Percentiles rank a stretch among this genome's conserved stretches.
These are phyloP conservation scores for Hypanus sabinus DNA, from an alignment of 2,113 vertebrate genomes.

Conservation along the genomic window DNA sequence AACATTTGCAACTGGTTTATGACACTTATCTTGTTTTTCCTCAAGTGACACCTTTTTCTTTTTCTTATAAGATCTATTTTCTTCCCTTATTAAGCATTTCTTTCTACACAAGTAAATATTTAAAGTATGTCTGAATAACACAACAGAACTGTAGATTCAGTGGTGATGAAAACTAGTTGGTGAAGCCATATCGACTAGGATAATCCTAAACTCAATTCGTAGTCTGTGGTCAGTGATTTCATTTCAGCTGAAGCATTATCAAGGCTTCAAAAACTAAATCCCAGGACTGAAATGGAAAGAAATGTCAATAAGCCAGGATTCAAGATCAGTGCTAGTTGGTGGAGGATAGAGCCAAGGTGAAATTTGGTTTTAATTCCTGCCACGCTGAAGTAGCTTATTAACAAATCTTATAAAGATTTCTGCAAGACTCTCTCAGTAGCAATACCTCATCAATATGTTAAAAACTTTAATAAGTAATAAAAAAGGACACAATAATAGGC, in stretches of 20 bases:
- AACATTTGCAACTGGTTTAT: not conserved
- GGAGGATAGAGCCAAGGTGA: not conserved
- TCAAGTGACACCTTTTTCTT: not conserved
- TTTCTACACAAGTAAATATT: not conserved
- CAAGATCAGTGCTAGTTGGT: not conserved
- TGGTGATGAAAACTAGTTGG: not conserved
- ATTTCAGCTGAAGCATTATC: not conserved
- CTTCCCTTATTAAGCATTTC: not conserved
- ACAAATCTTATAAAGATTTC: not conserved
- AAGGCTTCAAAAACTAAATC: not conserved
- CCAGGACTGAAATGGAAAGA: not conserved
- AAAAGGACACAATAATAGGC: not conserved
- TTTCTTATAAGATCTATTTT: not conserved
- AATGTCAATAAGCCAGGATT: not conserved
- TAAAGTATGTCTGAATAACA: not conserved
- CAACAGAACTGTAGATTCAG: not conserved
- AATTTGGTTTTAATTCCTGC: not conserved
- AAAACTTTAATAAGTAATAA: not conserved
- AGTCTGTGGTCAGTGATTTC: not conserved
- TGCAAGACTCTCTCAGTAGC: not conserved
- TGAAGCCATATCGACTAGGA: not conserved
- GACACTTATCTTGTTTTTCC: not conserved
- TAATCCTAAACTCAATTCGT: not conserved
- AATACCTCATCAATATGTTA: not conserved
- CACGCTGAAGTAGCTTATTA: not conserved